Evolutionary conservation across 2,113 vertebrate genomes (phyloP), one percentile per base, ranked within the genome.

Genomic region (Anas platyrhynchos): DNA sequence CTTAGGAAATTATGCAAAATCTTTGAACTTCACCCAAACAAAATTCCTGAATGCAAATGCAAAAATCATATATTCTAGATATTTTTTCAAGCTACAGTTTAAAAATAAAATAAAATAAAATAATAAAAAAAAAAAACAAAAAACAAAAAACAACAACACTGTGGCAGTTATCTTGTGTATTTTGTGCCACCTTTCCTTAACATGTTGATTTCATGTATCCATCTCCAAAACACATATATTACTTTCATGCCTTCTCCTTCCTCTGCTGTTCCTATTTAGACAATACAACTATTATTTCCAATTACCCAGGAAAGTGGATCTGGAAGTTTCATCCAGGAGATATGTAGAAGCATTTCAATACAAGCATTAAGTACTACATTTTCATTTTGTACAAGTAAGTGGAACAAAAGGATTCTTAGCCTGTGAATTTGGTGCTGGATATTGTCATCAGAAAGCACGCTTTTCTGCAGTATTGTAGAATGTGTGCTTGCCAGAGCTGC

Each of bases 401-500:
- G 58, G 54, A 93, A 94, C 77, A 91, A 93, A 93, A 94, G 32
- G 25, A 55, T 82, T 85, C 83, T 89, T 41, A 89, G 62, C 31
- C 92, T 84, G 69, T n/a, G 61, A 86, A 91, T 89, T 66, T 93
- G 92, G 92, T 72, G 55, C 59, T 67, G 81, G 65, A 25, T 50
- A 13, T 81, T 89, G 83, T 67, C 93, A 52, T 83, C 82, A 36
- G 92, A 96, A 94, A 90, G 75, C 46, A 80, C 56, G 2, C 61
- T 84, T 80, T 56, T 91, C 86, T 36, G 32, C 71, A 81, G 50
- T 38, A n/a, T 44, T 93, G 78, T 83, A 32, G 78, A 88, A 80
- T 54, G 84, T 56, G 54, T 36, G 91, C 96, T 96, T 97, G 91
- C 92, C 83, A 92, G 93, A 65, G 88, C 63, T 91, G 56, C 78